Evolutionary conservation across 2,888 invertebrate species (phyloP), one percentile per base, ranked within the genome.

Genomic region (Mimas tiliae): DNA sequence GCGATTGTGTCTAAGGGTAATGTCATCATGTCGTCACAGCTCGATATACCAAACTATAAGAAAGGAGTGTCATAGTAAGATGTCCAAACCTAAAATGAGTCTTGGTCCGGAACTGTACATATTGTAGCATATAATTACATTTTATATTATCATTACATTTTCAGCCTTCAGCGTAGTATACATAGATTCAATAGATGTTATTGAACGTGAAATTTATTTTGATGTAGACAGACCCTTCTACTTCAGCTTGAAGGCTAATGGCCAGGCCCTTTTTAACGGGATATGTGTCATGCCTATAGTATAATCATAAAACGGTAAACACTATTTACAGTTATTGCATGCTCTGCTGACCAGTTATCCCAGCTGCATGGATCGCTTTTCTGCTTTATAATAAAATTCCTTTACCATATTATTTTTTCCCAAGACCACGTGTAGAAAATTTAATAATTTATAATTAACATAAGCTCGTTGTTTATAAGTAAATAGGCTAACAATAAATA

Each of bases 171-270:
- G n/a, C n/a, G 0, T 2, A 14, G 8, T n/a, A 16, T 19, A 47
- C 47, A n/a, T 47, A n/a, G 47, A 47, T n/a, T 47, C 47, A 0
- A 47, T 47, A 47, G 47, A 47, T 6, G n/a, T n/a, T 47, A 9
- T 19, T 50, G n/a, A 14, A 34, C 14, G 4, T 0, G 0, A 6
- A 14, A 34, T 16, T 16, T n/a, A 55, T 16, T n/a, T 55, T n/a
- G n/a, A 55, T 1, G 55, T 34, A 2, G 74, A 85, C 62, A 86
- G 77, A 71, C 84, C 83, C 6, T 84, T 81, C 70, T 47, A 76
- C 12, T 84, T 77, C 70, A 71, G 69, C 65, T 70, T 84, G 55
- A 77, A 68, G 38, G 64, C 69, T 33, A 68, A 73, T 53, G 45
- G 68, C 27, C 78, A 68, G 14, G 65, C 67, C 34, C 50, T 83